Percentiles rank a stretch among this genome's conserved stretches.
Evolutionary conservation across 64 coral and sea anemone species (phyloP).

Genomic region (Dendrophyllia cribrosa): DNA sequence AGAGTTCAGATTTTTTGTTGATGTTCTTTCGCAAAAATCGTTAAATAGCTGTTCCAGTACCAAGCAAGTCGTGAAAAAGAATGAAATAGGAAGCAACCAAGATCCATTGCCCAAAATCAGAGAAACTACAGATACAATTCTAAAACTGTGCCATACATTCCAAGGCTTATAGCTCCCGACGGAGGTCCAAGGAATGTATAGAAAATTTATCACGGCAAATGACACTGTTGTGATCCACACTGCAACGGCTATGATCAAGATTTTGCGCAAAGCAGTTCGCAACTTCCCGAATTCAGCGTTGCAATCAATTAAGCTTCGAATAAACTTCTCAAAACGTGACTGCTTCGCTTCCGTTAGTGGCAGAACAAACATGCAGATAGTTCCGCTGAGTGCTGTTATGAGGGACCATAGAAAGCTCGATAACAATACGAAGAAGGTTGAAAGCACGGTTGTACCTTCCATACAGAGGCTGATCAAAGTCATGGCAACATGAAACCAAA

Average conservation of each 20-base stretch:
- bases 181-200: neutral
- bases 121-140: neutral
- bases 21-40: neutral
- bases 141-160: neutral
- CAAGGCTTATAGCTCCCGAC: neutral
- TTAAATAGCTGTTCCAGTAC: neutral
- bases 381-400: neutral
- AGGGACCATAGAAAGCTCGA: neutral
- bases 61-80: neutral
- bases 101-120: neutral
- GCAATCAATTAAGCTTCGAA: neutral
- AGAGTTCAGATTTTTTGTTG: neutral
- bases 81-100: neutral
- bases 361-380: neutral
- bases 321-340: slow-evolving; percentile 9
- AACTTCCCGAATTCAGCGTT: neutral
- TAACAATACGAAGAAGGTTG: neutral
- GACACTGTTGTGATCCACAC: neutral
- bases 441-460: neutral
- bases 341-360: neutral
- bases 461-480: too few relatives aligned
- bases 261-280: neutral
- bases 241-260: neutral
- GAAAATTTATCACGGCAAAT: neutral
- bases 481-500: too few relatives aligned